phyloP scores from a whole-genome alignment of 1,140 invertebrate genomes.

The Alviniconcha marisindica region DNA sequence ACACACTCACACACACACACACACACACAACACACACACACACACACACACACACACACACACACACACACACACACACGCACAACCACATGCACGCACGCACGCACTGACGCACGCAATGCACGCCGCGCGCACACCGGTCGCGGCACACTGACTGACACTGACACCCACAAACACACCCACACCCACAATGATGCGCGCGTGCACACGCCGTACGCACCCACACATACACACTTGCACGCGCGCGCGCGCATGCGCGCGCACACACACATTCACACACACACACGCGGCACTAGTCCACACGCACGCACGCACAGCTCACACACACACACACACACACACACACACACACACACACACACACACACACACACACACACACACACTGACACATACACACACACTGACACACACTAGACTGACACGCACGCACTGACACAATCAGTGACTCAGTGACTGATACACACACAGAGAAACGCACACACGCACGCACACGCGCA shows the following conservation, averaged over 20 bases:
- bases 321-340: constrained; percentile 10
- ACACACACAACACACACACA: constrained; percentile 11
- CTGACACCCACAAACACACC: constrained; percentile 1
- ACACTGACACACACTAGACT: neutral
- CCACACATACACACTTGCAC: constrained; percentile 1
- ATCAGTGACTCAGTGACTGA: neutral
- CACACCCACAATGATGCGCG: no score
- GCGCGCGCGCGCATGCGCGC: neutral
- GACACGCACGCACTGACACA: neutral
- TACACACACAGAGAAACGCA: neutral
- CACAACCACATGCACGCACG: neutral
- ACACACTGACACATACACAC: neutral
- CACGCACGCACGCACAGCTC: no score
- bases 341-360: neutral
- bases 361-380: neutral
- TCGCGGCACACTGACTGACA: neutral
- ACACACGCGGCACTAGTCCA: no score
- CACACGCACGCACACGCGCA: neutral
- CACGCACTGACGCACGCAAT: neutral
- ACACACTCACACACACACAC: neutral
- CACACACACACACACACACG: neutral
- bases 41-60: neutral
- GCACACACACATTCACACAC: neutral
- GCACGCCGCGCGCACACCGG: no score
- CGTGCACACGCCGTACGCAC: no score